Base-by-base conservation (phyloP, 64 coral and sea anemone genomes). In the Porites lutea region DNA sequence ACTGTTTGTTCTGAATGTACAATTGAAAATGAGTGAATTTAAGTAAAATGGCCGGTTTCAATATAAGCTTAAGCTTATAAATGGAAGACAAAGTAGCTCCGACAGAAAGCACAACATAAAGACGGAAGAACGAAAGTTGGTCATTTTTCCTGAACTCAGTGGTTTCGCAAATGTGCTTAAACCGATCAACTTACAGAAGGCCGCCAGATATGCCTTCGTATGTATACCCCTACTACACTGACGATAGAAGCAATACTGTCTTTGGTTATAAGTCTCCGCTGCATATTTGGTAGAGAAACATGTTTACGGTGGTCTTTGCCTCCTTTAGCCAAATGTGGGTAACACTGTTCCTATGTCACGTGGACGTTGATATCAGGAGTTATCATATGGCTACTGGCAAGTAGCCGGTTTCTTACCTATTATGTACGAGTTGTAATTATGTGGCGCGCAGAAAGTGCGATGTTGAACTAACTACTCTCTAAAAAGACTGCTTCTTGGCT, bases 381-480 rank as follows among this genome's bases (percentile, higher is more conserved):
- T 81, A 81, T 81, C 55, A 62, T 81, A 81, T 81, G 78, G 78
- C 55, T 81, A 58, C 37, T 81, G 55, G 78, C 62, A 81, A 62
- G 78, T 21, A 23, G 3, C 3, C 8, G 12, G 23, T 71, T 27
- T 27, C 7, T 9, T 7, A 57, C 12, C 7, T 57, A 19, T 50
- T 6, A 4, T 19, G 54, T 57, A 9, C 27, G 12, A 12, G 12
- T 9, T 57, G 7, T 57, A 55, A 37, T 37, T 37, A 37, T 37
- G 27, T 37, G 27, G 27, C 27, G 27, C 27, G 27, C 27, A 37
- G 27, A 37, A 37, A 37, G 27, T 37, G 27, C 27, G 27, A 37
- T 37, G 27, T 37, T 37, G 27, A 37, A 37, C 27, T 37, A 37
- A 37, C 27, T 37, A 37, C 27, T 37, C 27, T 37, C 27, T 37